Base-by-base conservation (phyloP, 2,797 vertebrate genomes). In the Gymnocypris eckloni region DNA sequence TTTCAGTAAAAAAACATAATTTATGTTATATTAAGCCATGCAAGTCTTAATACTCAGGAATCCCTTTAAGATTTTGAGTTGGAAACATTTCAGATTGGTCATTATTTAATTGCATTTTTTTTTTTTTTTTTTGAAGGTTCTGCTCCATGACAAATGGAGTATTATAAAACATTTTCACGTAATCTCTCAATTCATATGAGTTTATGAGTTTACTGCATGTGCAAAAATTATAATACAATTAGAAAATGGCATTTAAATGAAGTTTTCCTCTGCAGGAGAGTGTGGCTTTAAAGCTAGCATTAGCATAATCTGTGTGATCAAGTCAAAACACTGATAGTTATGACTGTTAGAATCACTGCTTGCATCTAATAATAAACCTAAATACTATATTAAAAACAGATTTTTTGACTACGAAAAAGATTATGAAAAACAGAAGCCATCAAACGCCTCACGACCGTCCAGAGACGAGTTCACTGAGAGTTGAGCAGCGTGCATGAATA, bases 361-460 rank as follows among this genome's bases (percentile, higher is more conserved):
- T 12, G 28, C 73, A 28, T 54, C 15, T 37, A 76, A 37, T 54
- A 22, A 56, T 39, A 7, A 56, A 12, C 6, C 48, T 4, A 76
- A 54, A 22, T 12, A 52, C 4, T 33, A 50, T 11, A 10, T 25
- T 73, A 75, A 69, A 69, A 3, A 70, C 28, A 16, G 64, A 67
- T 61, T 61, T 61, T 61, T 10, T 33, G 28, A 67, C 64, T 67
- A 18, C 7, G 6, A 67, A 15, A 67, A 33, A 28, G 64, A 67
- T 16, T 67, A 33, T 67, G 28, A 67, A 33, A 18, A 79, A 67
- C 52, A 83, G 25, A 81, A 72, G 84, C 41, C 45, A 72, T 72
- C 69, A 45, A 66, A 82, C 69, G 41, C 52, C 56, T 61, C 56
- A 61, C 56, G 22, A 25, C 22, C 25, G 59, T 61, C 59, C 59